These are phyloP conservation scores for Drosophila azteca DNA, from an alignment of 1,140 invertebrate genomes.

Conservation along the genomic window DNA sequence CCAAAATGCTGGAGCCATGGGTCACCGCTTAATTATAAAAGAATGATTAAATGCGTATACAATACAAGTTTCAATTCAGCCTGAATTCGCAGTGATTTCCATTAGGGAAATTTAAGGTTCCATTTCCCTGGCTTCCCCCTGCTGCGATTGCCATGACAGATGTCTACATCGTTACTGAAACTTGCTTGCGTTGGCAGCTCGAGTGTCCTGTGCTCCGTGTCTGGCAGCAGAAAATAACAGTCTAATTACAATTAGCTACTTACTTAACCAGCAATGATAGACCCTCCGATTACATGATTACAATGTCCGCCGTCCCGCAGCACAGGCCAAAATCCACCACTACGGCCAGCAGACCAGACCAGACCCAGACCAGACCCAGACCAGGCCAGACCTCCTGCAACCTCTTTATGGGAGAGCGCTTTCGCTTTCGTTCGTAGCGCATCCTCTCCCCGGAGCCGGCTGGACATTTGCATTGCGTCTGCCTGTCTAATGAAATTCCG, in stretches of 20 bases:
- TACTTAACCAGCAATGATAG: conserved; percentile 54
- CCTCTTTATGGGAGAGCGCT: conserved; percentile 27
- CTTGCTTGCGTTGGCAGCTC: conserved; percentile 63
- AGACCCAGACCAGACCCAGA: too few relatives aligned
- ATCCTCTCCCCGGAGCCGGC: conserved; percentile 15
- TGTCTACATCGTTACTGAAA: conserved; percentile 52
- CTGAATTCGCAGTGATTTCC: neutral
- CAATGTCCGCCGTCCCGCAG: conserved; percentile 8
- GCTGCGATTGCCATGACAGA: conserved; percentile 50
- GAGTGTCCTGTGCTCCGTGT: conserved; percentile 22
- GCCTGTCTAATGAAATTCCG: conserved; percentile 70
- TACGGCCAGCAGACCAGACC: neutral
- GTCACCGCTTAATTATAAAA: too few relatives aligned
- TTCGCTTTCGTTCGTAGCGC: conserved; percentile 41
- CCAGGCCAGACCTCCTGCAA: neutral
- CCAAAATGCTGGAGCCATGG: too few relatives aligned
- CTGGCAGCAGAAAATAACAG: conserved; percentile 11
- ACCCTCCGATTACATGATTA: conserved; percentile 72
- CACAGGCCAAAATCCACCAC: conserved; percentile 9
- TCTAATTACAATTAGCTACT: conserved; percentile 71
- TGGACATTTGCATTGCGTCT: conserved; percentile 70
- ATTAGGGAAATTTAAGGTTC: conserved; percentile 14
- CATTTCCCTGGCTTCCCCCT: neutral
- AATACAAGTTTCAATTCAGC: too few relatives aligned
- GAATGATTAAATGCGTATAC: too few relatives aligned